These are phyloP conservation scores for Euplexia lucipara DNA, from an alignment of 2,888 invertebrate species.

Conservation along the genomic window DNA sequence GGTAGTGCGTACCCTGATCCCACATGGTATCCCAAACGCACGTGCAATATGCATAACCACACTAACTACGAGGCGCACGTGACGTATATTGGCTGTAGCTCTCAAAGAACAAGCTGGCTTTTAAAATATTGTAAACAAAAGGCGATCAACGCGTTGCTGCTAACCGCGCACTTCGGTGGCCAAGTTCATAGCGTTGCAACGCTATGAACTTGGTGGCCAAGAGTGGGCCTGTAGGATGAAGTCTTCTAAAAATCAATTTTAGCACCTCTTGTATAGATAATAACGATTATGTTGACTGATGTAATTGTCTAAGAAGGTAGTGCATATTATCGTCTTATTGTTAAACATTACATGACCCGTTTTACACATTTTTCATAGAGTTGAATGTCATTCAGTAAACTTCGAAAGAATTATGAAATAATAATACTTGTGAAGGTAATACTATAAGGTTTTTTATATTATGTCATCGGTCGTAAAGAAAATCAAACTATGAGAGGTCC, in stretches of 20 bases:
- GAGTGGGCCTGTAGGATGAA: background rate
- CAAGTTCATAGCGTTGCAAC: no score
- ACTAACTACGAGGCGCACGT: background rate
- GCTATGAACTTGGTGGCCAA: no score
- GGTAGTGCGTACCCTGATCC: no score
- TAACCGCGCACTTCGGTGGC: no score
- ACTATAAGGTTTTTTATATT: no score
- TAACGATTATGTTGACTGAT: constrained; percentile 35
- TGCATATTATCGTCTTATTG: constrained; percentile 44
- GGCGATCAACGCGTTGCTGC: no score
- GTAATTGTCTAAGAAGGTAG: constrained; percentile 41
- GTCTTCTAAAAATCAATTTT: constrained; percentile 10
- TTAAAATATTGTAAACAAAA: no score
- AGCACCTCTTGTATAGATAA: constrained; percentile 10
- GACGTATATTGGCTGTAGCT: background rate
- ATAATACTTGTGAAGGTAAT: constrained; percentile 7
- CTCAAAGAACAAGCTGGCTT: no score
- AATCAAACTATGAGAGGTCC: background rate
- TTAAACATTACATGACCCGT: constrained; percentile 47
- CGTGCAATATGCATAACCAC: constrained; percentile 1
- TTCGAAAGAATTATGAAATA: constrained; percentile 17
- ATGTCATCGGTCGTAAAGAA: background rate
- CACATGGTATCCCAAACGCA: constrained; percentile 10
- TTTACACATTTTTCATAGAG: constrained; percentile 32
- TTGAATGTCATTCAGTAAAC: constrained; percentile 23